A percentile compares a stretch with the other conserved stretches of the same genome.
Evolutionary conservation across 2,888 invertebrate genomes (phyloP).

Genomic region (Nomada goodeniana): DNA sequence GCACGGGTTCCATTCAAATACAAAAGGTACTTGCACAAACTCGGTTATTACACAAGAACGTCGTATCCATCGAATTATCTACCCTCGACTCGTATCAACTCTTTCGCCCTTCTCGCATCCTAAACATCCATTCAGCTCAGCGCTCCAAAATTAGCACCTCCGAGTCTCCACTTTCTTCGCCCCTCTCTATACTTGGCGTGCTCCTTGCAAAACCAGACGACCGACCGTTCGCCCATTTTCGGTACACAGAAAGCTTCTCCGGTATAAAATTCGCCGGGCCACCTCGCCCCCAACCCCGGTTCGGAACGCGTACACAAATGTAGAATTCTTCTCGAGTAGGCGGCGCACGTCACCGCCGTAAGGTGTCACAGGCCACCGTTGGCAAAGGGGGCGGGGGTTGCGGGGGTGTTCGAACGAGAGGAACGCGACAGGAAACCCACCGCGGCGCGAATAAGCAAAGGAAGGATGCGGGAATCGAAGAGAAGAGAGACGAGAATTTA

Average conservation of each 20-base stretch:
- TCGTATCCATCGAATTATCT: too few species aligned
- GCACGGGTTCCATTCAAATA: too few species aligned
- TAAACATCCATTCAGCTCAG: too few species aligned
- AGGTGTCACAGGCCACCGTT: constrained; percentile 43
- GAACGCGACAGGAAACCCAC: neutral
- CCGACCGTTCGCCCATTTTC: neutral
- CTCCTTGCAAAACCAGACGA: neutral
- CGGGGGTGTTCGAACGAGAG: neutral
- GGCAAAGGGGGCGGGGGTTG: neutral
- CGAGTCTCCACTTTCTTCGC: too few species aligned
- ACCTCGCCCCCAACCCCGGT: neutral
- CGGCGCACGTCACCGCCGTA: constrained; percentile 59
- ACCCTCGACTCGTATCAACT: too few species aligned
- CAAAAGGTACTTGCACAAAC: too few species aligned
- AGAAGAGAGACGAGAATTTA: constrained; percentile 61
- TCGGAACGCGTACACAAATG: constrained; percentile 52
- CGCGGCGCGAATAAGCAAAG: neutral
- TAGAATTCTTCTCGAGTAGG: constrained; percentile 61
- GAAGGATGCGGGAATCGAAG: constrained; percentile 27
- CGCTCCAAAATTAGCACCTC: too few species aligned
- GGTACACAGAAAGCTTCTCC: constrained; percentile 6
- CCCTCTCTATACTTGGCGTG: too few species aligned
- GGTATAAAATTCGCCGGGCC: constrained; percentile 48
- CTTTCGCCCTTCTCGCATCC: too few species aligned
- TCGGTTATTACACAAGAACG: too few species aligned